phyloP scores from a whole-genome alignment of 2,113 vertebrate genomes.

The Neotoma lepida region DNA sequence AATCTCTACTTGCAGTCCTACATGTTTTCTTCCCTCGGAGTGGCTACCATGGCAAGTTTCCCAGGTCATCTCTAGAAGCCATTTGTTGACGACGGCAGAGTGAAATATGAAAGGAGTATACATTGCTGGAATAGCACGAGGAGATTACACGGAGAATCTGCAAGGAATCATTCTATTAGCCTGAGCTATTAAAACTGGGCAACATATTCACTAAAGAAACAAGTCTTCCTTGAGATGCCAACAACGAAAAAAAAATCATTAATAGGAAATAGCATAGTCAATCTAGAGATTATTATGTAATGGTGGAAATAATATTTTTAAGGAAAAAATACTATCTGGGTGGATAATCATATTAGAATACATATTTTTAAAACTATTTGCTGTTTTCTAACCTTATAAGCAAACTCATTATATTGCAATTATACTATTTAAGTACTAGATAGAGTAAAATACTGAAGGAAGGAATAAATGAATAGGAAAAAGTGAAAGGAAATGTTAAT shows the following conservation, averaged over 20 bases:
- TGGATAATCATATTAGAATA: not conserved
- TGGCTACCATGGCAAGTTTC: not conserved
- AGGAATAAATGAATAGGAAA: not conserved
- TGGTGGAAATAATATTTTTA: constrained; percentile 6
- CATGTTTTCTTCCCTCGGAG: not conserved
- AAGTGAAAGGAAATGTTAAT: not conserved
- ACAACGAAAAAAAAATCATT: not conserved
- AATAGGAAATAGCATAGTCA: not conserved
- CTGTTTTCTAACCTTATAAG: constrained; percentile 28
- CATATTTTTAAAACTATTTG: constrained; percentile 28
- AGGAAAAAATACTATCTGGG: constrained; percentile 20
- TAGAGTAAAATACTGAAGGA: not conserved
- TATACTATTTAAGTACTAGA: not conserved
- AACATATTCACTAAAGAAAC: not conserved
- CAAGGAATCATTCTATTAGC: not conserved
- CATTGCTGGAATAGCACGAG: not conserved
- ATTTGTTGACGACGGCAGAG: rapidly evolving
- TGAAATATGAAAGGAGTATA: not conserved
- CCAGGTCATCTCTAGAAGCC: not conserved
- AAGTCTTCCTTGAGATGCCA: not conserved
- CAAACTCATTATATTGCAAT: not conserved
- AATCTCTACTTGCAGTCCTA: too few relatives aligned
- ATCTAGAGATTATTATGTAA: not conserved
- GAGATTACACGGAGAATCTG: not conserved
- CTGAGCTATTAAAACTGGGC: not conserved